phyloP scores from a whole-genome alignment of 2,113 vertebrate species.

The Pedionomus torquatus region DNA sequence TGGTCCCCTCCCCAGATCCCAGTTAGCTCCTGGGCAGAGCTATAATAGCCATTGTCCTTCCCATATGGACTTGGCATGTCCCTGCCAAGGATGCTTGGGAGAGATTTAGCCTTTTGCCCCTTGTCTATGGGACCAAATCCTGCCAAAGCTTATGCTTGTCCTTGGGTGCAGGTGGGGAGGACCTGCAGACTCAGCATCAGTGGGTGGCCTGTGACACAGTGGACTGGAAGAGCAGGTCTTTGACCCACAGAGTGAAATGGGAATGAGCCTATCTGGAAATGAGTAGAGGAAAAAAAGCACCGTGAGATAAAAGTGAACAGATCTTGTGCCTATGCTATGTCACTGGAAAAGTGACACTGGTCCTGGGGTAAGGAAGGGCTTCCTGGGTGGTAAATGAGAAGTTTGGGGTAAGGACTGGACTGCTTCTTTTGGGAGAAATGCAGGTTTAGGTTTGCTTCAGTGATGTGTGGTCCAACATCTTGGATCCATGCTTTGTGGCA shows the following conservation, averaged over 20 bases:
- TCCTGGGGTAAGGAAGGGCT: background rate
- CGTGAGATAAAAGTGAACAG: too few relatives aligned
- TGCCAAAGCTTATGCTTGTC: background rate
- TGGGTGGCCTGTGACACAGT: accelerated
- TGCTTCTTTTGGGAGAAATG: accelerated
- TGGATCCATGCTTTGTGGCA: background rate
- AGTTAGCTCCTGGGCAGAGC: background rate
- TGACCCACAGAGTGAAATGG: accelerated
- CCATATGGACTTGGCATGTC: background rate
- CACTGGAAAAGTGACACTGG: background rate
- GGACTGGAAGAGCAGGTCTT: accelerated
- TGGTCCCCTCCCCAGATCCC: background rate
- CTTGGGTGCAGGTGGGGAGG: background rate
- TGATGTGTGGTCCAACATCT: too few relatives aligned
- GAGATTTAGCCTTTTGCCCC: background rate
- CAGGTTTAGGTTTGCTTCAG: background rate
- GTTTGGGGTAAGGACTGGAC: background rate
- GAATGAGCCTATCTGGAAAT: background rate
- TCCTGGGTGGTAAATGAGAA: background rate
- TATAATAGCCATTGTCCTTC: background rate
- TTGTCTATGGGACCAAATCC: background rate
- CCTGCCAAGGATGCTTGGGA: background rate
- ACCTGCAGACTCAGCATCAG: background rate
- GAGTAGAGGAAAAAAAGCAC: background rate
- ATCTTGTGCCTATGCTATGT: accelerated